Evolutionary conservation across 2,888 invertebrate species (phyloP), one percentile per base, ranked within the genome.

Genomic region (Microdon myrmicae): DNA sequence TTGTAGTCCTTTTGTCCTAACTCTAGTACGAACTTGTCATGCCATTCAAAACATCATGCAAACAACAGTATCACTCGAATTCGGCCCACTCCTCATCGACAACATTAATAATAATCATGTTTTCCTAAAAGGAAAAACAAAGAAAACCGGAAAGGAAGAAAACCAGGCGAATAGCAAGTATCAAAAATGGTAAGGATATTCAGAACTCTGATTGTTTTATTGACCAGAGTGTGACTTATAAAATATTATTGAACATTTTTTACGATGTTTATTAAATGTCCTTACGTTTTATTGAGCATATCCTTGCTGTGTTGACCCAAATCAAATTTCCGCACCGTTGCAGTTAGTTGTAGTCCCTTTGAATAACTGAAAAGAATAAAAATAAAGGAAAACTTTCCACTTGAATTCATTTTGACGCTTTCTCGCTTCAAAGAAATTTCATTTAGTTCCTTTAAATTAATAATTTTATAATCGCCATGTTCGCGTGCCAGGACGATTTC

Each of bases 1-100:
- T 64, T 64, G 56, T 64, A 64, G 64, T n/a, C 64, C 64, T 64
- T 64, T 64, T 64, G 64, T 64, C 64, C 51, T 64, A 47, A 51
- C 43, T 58, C 58, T 58, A 58, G 34, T 39, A 58, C 56, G 58
- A 64, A 51, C 58, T 64, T 64, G 43, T 64, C 64, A n/a, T n/a
- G 64, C 64, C 64, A 58, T 37, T 53, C 64, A 58, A 51, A 58
- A 58, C 45, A 58, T 58, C 38, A 58, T 58, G 38, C 58, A 58
- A 64, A 58, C 58, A 64, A 26, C 49, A 61, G 35, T 35, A 45
- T 9, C 34, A 47, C 16, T 35, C 17, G 45, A 23, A 53, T 28
- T 45, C 31, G 19, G n/a, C 17, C 8, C 14, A 45, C 19, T 13
- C 16, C 39, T 56, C 31, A 35, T 44, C 49, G 64, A 47, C 47